Conservation (phyloP, 2,113 vertebrate species). For the Ochotona princeps region DNA sequence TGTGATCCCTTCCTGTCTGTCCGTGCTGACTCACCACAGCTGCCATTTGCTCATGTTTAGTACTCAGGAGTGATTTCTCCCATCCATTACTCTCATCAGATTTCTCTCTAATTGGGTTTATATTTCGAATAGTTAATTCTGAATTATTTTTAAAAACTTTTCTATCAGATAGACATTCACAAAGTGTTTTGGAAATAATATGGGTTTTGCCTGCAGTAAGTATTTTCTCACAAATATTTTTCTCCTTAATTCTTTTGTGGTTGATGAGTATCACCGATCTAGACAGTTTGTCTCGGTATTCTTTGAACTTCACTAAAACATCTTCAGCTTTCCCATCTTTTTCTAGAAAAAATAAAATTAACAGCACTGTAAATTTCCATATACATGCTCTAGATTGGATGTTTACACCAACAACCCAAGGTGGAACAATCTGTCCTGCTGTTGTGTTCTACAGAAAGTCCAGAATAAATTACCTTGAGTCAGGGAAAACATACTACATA, state of each 20-base stretch:
- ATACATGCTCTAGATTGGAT: neutral
- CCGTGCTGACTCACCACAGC: constrained; percentile 34
- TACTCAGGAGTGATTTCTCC: constrained; percentile 54
- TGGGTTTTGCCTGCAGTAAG: constrained; percentile 35
- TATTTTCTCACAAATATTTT: constrained; percentile 59
- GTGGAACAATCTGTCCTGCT: neutral
- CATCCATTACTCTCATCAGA: constrained; percentile 56
- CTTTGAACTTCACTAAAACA: constrained; percentile 73
- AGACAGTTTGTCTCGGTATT: constrained; percentile 68
- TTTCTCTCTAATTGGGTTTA: constrained; percentile 65
- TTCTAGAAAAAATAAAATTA: constrained; percentile 72
- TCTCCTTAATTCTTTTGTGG: constrained; percentile 73
- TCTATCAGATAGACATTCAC: constrained; percentile 63
- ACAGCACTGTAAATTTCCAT: constrained; percentile 41
- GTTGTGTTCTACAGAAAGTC: constrained; percentile 2
- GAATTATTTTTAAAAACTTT: constrained; percentile 73
- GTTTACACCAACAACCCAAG: neutral
- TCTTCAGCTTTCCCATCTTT: constrained; percentile 67
- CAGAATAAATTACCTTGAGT: constrained; percentile 18
- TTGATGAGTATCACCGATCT: constrained; percentile 65
- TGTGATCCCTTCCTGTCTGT: constrained; percentile 43
- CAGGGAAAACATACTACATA: neutral
- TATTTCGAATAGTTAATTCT: constrained; percentile 67
- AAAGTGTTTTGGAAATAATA: constrained; percentile 67
- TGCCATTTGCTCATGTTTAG: constrained; percentile 56